Conservation (phyloP, 2,888 invertebrate species). For the Epiperipatus broadwayi region DNA sequence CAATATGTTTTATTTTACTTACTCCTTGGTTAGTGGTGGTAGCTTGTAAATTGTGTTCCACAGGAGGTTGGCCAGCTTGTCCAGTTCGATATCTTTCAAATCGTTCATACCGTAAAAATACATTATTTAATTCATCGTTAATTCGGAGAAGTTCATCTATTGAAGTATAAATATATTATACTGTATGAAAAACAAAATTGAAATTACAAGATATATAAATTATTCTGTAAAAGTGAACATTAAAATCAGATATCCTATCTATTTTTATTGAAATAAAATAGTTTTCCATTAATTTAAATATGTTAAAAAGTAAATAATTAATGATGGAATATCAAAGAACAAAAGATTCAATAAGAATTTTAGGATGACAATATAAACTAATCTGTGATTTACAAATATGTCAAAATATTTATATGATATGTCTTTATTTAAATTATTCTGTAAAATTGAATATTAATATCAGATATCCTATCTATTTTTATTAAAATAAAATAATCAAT, state of each 20-base stretch:
- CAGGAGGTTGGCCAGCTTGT: neutral
- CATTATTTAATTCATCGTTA: conserved; percentile 88
- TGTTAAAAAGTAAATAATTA: neutral
- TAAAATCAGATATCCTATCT: too few species aligned
- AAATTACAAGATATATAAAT: neutral
- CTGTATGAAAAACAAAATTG: too few species aligned
- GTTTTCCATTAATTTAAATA: neutral
- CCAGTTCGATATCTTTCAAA: conserved; percentile 5
- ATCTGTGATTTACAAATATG: too few species aligned
- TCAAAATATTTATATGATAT: too few species aligned
- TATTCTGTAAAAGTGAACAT: too few species aligned
- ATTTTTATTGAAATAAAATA: neutral
- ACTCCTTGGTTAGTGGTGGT: too few species aligned
- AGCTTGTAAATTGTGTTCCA: too few species aligned
- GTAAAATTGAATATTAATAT: too few species aligned
- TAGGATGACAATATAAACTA: neutral
- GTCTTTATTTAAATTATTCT: neutral
- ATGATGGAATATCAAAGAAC: neutral
- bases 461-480: neutral
- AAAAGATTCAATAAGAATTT: neutral
- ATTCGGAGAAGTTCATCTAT: conserved; percentile 66
- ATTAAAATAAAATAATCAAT: too few species aligned
- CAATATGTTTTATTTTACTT: too few species aligned
- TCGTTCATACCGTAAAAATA: conserved; percentile 55
- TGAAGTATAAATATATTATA: conserved; percentile 15